phyloP scores from a whole-genome alignment of 2,113 vertebrate species.

The Notarius quadriscutis region DNA sequence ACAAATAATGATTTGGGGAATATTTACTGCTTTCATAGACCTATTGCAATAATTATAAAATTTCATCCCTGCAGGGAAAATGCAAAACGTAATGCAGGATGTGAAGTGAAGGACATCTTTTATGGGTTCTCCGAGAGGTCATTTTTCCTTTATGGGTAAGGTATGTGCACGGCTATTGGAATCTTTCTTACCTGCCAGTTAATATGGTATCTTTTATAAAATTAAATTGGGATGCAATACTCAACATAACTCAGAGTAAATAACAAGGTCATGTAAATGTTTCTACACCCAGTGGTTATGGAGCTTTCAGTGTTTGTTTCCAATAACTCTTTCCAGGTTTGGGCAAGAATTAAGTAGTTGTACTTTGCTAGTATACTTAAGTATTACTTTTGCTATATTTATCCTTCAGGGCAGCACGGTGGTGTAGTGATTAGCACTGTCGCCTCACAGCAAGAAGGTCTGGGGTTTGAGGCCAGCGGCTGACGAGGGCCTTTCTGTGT shows the following conservation, averaged over 20 bases:
- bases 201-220: neutral
- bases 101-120: neutral
- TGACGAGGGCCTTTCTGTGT: too few species aligned
- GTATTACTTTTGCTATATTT: neutral
- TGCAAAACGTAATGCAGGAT: neutral
- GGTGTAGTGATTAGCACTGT: too few species aligned
- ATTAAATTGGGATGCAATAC: neutral
- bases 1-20: neutral
- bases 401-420: neutral
- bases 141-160: neutral
- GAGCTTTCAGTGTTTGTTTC: neutral
- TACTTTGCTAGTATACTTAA: neutral
- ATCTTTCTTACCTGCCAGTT: neutral
- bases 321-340: neutral
- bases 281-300: neutral
- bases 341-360: neutral
- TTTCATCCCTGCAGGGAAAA: neutral
- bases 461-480: too few species aligned
- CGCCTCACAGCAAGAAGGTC: too few species aligned
- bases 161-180: neutral
- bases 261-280: neutral
- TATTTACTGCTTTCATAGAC: constrained; percentile 1
- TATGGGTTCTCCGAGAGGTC: neutral
- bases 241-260: neutral
- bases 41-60: neutral